These are phyloP conservation scores for Florisuga fusca DNA, from an alignment of 2,797 vertebrate genomes.

Conservation along the genomic window DNA sequence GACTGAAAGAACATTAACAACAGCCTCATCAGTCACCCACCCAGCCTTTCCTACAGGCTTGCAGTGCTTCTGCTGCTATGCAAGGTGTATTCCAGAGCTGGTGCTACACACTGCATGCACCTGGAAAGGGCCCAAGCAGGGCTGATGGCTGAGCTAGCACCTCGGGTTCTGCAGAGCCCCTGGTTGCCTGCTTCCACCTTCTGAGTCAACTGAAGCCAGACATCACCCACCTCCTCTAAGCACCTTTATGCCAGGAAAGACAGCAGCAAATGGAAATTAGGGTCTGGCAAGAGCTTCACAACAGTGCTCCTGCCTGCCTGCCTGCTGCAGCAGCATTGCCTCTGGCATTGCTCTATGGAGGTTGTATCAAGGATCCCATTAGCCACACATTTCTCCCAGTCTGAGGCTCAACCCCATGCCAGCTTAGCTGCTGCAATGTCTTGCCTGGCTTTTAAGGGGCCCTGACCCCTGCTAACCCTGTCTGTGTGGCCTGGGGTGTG, in stretches of 20 bases:
- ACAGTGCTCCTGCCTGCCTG: background rate
- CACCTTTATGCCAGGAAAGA: background rate
- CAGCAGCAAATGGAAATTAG: background rate
- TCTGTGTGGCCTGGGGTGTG: background rate
- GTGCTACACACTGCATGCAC: background rate
- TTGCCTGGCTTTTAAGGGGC: background rate
- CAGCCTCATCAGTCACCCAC: background rate
- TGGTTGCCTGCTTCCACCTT: background rate
- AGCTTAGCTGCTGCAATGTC: background rate
- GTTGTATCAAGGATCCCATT: background rate
- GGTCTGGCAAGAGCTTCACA: background rate
- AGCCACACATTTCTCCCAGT: background rate
- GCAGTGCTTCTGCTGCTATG: rapidly evolving
- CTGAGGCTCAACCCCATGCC: background rate
- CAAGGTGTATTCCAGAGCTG: background rate
- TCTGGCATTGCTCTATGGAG: background rate
- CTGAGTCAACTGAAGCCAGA: background rate
- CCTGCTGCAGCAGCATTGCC: background rate
- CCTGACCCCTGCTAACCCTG: background rate
- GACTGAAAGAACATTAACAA: background rate
- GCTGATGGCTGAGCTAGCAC: background rate
- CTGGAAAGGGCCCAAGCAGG: background rate
- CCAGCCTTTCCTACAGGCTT: background rate
- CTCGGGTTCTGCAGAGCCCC: rapidly evolving
- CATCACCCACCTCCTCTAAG: background rate